phyloP scores from a whole-genome alignment of 2,888 invertebrate genomes.

The Cephus pulcher region DNA sequence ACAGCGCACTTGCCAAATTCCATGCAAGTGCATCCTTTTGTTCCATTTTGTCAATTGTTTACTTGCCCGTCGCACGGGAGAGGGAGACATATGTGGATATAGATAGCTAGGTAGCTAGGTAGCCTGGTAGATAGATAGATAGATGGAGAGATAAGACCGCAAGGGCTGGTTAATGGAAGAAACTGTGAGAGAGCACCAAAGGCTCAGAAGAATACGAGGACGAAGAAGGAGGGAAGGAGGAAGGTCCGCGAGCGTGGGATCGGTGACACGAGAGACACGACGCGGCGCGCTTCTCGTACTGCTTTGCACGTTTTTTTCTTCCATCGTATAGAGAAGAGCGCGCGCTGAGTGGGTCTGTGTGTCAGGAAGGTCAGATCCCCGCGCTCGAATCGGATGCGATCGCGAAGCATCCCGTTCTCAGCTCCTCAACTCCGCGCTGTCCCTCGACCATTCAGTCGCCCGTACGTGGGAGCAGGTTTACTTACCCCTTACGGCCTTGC shows the following conservation, averaged over 20 bases:
- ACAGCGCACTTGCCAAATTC: no score
- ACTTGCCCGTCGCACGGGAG: no score
- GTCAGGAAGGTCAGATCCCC: conserved; percentile 63
- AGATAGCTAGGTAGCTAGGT: neutral
- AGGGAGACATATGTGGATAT: neutral
- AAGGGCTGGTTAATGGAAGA: neutral
- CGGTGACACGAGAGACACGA: neutral
- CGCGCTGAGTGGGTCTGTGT: conserved; percentile 62
- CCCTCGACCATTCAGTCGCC: conserved; percentile 7
- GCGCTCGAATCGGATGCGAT: conserved; percentile 26
- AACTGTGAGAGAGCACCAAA: conserved; percentile 12
- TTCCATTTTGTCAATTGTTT: no score
- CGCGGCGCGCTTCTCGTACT: neutral
- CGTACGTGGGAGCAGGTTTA: conserved; percentile 45
- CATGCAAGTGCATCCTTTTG: no score
- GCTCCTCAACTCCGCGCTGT: conserved; percentile 13
- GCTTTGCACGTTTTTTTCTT: no score
- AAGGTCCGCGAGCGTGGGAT: conserved; percentile 10
- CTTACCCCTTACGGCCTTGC: conserved; percentile 45
- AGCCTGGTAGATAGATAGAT: neutral
- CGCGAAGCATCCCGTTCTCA: conserved; percentile 24
- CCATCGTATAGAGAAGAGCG: neutral
- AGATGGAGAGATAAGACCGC: conserved; percentile 1
- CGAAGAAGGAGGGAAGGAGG: neutral
- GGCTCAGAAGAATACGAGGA: no score